A percentile compares a stretch with the other conserved stretches of the same genome.
phyloP scores from a whole-genome alignment of 2,113 vertebrate species.

The Strigops habroptila region DNA sequence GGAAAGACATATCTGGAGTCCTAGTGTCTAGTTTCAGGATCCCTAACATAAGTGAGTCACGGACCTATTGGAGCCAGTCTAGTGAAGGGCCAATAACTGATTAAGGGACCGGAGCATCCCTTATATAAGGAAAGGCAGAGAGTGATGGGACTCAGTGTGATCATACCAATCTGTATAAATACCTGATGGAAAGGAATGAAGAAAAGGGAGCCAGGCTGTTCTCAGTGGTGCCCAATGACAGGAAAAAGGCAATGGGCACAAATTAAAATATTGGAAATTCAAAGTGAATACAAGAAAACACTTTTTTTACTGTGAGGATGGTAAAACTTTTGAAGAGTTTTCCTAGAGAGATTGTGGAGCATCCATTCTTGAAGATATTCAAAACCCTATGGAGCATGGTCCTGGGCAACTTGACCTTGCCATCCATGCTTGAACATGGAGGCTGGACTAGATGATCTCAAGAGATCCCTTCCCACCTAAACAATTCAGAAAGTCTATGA shows the following conservation, averaged over 20 bases:
- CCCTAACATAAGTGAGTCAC: neutral
- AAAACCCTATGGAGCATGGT: neutral
- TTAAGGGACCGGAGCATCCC: neutral
- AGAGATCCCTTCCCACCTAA: neutral
- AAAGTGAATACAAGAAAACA: neutral
- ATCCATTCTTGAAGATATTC: neutral
- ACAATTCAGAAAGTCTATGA: neutral
- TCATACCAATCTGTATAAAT: neutral
- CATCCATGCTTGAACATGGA: neutral
- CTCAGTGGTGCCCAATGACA: neutral
- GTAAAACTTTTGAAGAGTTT: neutral
- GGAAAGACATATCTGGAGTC: neutral
- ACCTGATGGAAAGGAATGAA: neutral
- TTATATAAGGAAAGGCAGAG: neutral
- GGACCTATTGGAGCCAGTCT: neutral
- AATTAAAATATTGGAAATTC: neutral
- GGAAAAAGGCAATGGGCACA: neutral
- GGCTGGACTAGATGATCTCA: neutral
- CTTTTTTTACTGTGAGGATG: neutral
- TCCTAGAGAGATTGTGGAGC: neutral
- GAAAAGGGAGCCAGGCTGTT: neutral
- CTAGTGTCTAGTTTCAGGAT: neutral
- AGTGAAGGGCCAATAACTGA: neutral
- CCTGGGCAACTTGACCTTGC: neutral
- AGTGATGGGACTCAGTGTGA: neutral